Conservation (phyloP, 2,888 invertebrate genomes). For the Drosophila kokeensis region DNA sequence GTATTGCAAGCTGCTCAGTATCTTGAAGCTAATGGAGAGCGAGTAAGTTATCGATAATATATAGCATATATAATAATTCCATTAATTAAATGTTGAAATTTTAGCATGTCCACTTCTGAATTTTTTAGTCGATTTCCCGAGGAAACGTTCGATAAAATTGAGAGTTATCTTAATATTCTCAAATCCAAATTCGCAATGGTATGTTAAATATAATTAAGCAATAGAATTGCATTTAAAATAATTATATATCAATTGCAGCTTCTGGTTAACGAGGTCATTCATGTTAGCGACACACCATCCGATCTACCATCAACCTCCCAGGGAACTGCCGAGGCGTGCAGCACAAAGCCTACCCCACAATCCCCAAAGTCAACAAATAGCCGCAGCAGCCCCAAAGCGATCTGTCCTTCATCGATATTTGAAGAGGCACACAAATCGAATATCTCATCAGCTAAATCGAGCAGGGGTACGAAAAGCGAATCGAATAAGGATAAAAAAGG, state of each 20-base stretch:
- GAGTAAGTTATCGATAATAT: constrained; percentile 41
- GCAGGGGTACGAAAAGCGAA: too few species aligned
- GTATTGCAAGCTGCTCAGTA: constrained; percentile 71
- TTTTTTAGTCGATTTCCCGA: constrained; percentile 17
- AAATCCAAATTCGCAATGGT: constrained; percentile 33
- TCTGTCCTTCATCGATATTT: too few species aligned
- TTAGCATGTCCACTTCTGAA: constrained; percentile 15
- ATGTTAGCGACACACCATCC: constrained; percentile 13
- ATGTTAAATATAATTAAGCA: constrained; percentile 6
- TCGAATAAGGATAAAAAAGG: too few species aligned
- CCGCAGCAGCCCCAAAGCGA: too few species aligned
- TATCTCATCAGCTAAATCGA: too few species aligned
- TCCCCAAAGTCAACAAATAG: too few species aligned
- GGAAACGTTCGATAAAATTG: constrained; percentile 29
- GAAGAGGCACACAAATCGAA: too few species aligned
- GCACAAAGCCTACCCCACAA: too few species aligned
- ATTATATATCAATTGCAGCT: constrained; percentile 24
- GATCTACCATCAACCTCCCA: constrained; percentile 3
- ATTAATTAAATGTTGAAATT: background rate
- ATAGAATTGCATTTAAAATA: background rate
- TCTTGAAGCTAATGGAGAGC: constrained; percentile 71
- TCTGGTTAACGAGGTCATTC: constrained; percentile 20
- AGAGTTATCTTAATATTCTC: constrained; percentile 30
- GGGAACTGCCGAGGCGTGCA: background rate
- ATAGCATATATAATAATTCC: background rate